phyloP scores from a whole-genome alignment of 2,888 invertebrate species.

The Stramonita haemastoma region DNA sequence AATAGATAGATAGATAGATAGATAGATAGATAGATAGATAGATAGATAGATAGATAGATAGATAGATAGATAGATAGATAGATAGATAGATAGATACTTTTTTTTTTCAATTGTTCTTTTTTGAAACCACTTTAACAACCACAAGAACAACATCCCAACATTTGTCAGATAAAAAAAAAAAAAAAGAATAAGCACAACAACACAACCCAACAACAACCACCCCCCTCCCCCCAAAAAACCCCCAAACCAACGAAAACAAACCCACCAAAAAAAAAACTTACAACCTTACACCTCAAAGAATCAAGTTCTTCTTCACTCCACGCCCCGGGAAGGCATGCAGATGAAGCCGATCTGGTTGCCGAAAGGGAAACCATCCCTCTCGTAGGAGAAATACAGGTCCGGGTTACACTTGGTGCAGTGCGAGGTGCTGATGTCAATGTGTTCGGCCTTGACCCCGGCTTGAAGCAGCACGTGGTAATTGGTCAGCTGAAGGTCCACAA shows the following conservation, averaged over 20 bases:
- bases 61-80: too few species aligned
- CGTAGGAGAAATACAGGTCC: conserved; percentile 55
- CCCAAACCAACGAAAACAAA: not conserved
- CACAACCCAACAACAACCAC: too few species aligned
- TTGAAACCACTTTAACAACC: too few species aligned
- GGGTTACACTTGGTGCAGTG: conserved; percentile 57
- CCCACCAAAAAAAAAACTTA: too few species aligned
- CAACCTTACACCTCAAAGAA: not conserved
- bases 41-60: too few species aligned
- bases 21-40: not conserved
- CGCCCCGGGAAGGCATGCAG: conserved; percentile 32
- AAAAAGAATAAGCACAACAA: not conserved
- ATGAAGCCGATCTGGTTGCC: conserved; percentile 65
- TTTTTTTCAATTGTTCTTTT: too few species aligned
- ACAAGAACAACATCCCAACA: not conserved
- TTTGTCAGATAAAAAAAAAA: not conserved
- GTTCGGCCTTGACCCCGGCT: conserved; percentile 51
- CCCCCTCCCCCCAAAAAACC: not conserved
- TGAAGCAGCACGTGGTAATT: conserved; percentile 55
- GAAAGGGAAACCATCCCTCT: conserved; percentile 58
- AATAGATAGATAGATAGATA: not conserved
- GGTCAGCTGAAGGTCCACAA: conserved; percentile 54
- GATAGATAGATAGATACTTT: too few species aligned
- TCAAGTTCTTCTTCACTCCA: not conserved
- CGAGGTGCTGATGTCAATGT: conserved; percentile 55